Evolutionary conservation across 2,113 vertebrate genomes (phyloP).

Genomic region (Halcyon malimbica): DNA sequence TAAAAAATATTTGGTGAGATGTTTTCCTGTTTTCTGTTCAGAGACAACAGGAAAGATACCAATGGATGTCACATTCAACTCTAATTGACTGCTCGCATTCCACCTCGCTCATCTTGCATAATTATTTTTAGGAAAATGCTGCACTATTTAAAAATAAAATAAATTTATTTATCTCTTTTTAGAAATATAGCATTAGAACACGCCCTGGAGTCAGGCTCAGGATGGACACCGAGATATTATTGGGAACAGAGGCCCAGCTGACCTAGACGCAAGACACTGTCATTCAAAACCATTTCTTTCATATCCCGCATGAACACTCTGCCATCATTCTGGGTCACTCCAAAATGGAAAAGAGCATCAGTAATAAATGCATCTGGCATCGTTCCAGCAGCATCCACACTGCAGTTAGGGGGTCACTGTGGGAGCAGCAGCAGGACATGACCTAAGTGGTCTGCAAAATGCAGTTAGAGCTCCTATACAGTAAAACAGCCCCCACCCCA

Average conservation of each 20-base stretch:
- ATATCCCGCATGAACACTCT: neutral
- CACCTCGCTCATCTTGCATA: neutral
- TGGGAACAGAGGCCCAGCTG: neutral
- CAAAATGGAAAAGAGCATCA: neutral
- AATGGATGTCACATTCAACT: neutral
- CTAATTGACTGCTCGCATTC: slow-evolving; percentile 42
- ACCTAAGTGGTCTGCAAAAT: neutral
- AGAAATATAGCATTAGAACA: neutral
- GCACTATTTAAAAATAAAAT: neutral
- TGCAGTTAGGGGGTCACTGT: neutral
- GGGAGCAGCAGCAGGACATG: neutral
- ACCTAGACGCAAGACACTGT: neutral
- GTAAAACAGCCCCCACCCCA: neutral
- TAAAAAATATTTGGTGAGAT: neutral
- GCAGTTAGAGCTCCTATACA: fast-evolving
- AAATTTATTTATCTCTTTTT: neutral
- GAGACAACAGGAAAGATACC: neutral
- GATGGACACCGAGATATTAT: fast-evolving
- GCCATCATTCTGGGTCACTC: neutral
- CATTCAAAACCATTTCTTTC: neutral
- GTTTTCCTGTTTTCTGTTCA: neutral
- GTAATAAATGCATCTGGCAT: neutral
- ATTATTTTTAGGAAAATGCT: slow-evolving; percentile 45
- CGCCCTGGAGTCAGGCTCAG: neutral
- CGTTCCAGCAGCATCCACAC: neutral